Base-by-base conservation (phyloP, 2,113 vertebrate species). In the Ptychochromis oligacanthus region DNA sequence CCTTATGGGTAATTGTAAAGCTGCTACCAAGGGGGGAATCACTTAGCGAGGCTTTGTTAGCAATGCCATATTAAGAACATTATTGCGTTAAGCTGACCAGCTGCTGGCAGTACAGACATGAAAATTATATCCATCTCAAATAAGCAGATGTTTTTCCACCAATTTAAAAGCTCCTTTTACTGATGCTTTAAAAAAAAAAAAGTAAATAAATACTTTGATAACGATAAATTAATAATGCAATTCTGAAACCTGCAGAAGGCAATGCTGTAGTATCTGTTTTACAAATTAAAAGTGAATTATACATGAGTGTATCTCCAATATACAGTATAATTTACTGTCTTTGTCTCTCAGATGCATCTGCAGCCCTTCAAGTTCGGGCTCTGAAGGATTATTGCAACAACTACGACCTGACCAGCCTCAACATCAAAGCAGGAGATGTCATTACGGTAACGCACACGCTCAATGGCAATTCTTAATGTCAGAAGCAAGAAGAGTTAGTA, bases 361-460 rank as follows among this genome's bases (percentile, higher is more conserved):
- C 97, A 0, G 98, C 98, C 22, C 96, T 99, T 93, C 98, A 99
- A 94, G 98, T 99, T 78, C 96, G 98, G 26, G 98, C 98, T 0
- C 92, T 98, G 81, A 98, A 98, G 92, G 98, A 99, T 81, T 99
- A 99, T 70, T 99, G 98, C 96, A 99, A 99, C 97, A 99, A 99
- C 91, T 99, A 99, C 0, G 98, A 99, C 96, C 95, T 99, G 74
- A 99, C 98, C 88, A 99, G 98, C 94, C 97, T 99, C 85, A 99
- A 98, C 20, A 97, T 99, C 91, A 99, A 99, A 96, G 95, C 96
- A 0, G 98, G 98, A 57, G 98, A 99, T 2, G 93, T 99, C 67
- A 99, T 99, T 92, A 99, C 98, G 36, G 99, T 70, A 70, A 70
- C 17, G 43, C 56, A 6, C 3, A 22, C 22, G 12, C 54, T 12